Conservation (phyloP, 1,140 invertebrate genomes). For the Pollicipes pollicipes region DNA sequence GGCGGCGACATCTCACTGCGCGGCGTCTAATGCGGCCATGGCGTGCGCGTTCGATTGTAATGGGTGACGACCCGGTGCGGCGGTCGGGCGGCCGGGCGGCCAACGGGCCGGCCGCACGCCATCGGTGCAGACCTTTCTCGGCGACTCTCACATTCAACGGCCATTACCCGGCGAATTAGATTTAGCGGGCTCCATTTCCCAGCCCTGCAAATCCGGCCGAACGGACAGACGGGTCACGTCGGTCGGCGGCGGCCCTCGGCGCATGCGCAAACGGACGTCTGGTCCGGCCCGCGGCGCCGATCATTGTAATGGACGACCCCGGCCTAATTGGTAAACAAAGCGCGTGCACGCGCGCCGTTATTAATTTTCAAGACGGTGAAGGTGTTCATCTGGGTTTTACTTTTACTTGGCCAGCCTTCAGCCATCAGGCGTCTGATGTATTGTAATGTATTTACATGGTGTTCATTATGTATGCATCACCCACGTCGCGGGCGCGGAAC, state of each 20-base stretch:
- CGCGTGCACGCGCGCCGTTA: not conserved
- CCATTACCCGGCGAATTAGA: not conserved
- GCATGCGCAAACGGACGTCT: no score
- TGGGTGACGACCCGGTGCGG: not conserved
- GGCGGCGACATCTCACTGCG: no score
- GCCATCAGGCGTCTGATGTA: not conserved
- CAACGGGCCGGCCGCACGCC: not conserved
- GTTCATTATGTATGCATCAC: slow-evolving; percentile 1
- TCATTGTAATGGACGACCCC: not conserved
- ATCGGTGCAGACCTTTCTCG: not conserved
- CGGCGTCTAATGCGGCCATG: not conserved
- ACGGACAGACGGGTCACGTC: no score
- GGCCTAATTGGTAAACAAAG: not conserved
- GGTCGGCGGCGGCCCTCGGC: no score
- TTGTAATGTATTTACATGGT: not conserved
- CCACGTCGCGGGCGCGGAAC: not conserved
- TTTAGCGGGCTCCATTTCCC: slow-evolving; percentile 1
- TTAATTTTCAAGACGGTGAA: not conserved
- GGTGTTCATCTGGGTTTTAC: not conserved
- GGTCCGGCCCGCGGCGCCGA: no score
- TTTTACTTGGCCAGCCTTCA: not conserved
- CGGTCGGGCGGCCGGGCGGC: no score
- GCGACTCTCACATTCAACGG: not conserved
- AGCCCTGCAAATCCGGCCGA: not conserved
- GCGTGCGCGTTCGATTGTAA: no score